Evolutionary conservation across 2,113 vertebrate genomes (phyloP), one percentile per base, ranked within the genome.

Genomic region (Carlito syrichta): DNA sequence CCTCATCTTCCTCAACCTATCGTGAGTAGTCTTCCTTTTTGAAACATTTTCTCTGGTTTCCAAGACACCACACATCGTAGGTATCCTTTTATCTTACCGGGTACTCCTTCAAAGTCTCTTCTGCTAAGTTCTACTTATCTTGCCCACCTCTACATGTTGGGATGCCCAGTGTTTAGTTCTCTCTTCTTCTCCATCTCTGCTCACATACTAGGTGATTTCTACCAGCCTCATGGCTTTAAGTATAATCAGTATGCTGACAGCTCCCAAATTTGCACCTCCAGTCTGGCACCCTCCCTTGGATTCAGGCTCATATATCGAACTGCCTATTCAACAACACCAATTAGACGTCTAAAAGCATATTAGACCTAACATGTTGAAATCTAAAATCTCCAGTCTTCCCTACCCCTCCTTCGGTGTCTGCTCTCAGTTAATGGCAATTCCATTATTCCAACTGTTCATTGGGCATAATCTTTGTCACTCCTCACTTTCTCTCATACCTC

Each of bases 351-450:
- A 89, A 69, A 96, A 38, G 22, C 13, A 2, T 86, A 94, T 66
- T 74, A 83, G 92, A 89, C 40, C 73, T 77, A 66, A 73, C 32
- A 92, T 50, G 48, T 30, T 91, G 23, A 94, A 93, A 85, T 89
- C 1, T 7, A 77, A 94, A 83, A 52, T 94, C 54, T 9, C 87
- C 9, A 89, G 38, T 76, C 58, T 89, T 14, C n/a, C 50, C 13
- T 43, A 40, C n/a, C n/a, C n/a, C n/a, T n/a, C n/a, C n/a, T n/a
- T n/a, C n/a, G n/a, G n/a, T n/a, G n/a, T n/a, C n/a, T n/a, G n/a
- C n/a, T 91, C 56, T 90, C 19, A 87, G 35, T 52, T 94, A 84
- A 83, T 60, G 12, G 50, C n/a, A 93, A 90, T 91, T 87, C 27
- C 17, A 86, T 62, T 63, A 83, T 74, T 91, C n/a, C 6, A 96